Conservation (phyloP, 2,113 vertebrate genomes). For the Amblyopsis rosae region DNA sequence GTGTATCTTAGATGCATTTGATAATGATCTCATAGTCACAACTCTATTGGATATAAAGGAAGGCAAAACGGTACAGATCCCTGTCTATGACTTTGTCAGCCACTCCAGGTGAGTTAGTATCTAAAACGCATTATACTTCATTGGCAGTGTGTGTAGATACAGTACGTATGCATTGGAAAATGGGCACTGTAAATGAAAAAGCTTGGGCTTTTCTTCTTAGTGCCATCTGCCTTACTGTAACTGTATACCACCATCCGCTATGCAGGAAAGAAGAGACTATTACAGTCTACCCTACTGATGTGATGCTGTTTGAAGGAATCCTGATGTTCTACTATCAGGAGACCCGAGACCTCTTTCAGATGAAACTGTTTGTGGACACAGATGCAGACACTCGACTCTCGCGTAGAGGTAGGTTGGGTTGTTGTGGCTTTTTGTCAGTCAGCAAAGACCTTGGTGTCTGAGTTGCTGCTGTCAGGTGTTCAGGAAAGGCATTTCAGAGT, state of each 20-base stretch:
- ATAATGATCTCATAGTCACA: conserved; percentile 89
- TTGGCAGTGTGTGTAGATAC: too few species aligned
- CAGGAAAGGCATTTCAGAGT: too few species aligned
- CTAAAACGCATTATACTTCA: not conserved
- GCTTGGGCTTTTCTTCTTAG: not conserved
- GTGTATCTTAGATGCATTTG: conserved; percentile 85
- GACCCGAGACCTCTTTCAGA: conserved; percentile 91
- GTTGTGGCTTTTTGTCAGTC: not conserved
- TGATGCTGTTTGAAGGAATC: conserved; percentile 93
- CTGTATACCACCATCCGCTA: not conserved
- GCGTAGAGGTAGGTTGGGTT: conserved; percentile 81
- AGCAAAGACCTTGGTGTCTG: too few species aligned
- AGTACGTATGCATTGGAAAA: too few species aligned
- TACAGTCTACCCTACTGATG: conserved; percentile 88
- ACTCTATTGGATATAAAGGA: conserved; percentile 87
- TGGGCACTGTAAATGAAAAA: too few species aligned
- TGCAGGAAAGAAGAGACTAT: conserved; percentile 89
- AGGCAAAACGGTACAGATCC: conserved; percentile 90
- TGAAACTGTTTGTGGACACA: conserved; percentile 95
- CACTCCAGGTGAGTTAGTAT: conserved; percentile 84
- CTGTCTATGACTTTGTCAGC: conserved; percentile 92
- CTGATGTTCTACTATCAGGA: conserved; percentile 92
- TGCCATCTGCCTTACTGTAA: not conserved
- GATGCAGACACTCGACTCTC: conserved; percentile 92
- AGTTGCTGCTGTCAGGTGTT: too few species aligned